Evolutionary conservation across 1,140 invertebrate genomes (phyloP), one percentile per base, ranked within the genome.

Genomic region (Ceratosolen solmsi): DNA sequence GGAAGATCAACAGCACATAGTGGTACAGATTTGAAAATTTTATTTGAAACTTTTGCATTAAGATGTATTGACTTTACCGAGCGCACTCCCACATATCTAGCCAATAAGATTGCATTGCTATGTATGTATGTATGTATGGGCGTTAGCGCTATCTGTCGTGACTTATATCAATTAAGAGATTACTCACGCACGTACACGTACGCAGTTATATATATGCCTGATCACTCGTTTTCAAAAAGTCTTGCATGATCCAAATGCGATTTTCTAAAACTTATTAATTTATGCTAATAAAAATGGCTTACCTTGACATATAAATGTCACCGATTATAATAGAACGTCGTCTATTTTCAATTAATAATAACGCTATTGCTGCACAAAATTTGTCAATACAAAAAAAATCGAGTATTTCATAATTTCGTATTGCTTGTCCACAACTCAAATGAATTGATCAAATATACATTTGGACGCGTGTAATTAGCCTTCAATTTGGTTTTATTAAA

Each of bases 181-280:
- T 60, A 15, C 25, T 60, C 56, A 60, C 11, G 56, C 25, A 27
- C 25, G 7, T 60, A 60, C 25, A 13, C 25, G 11, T 60, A 27
- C 8, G 25, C 8, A 60, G 25, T 2, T n/a, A 30, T 27, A 60
- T 27, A 46, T 13, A 9, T 60, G 25, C 27, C 2, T 27, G 56
- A 13, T 60, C 11, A 13, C 25, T 9, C 25, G 25, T 60, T 27
- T 27, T 60, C 56, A 3, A 60, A 2, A 8, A 60, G 25, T 27
- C n/a, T 60, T 27, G 25, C 11, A 27, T n/a, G n/a, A 60, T 60
- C 56, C n/a, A 60, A 30, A 60, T 11, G 13, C 56, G 25, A 60
- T 27, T 60, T 60, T 60, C 11, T 60, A 27, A n/a, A 60, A 60
- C 56, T 60, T 60, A 5, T 60, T 60, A 25, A 60, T 60, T 60